Evolutionary conservation across 2,888 invertebrate species (phyloP), one percentile per base, ranked within the genome.

Genomic region (Chaetogeoica ovagalla): DNA sequence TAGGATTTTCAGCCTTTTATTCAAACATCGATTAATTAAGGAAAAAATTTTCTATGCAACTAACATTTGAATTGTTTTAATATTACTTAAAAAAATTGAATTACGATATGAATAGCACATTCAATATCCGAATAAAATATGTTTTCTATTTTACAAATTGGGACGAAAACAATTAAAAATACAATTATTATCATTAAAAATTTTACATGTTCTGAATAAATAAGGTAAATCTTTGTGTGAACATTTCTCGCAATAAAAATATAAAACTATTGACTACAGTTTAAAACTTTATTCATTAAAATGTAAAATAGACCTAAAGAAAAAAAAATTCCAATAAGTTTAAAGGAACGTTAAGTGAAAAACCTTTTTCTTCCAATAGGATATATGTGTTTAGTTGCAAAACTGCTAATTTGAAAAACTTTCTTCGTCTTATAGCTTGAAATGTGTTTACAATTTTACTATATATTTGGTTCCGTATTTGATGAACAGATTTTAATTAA

Each of bases 351-450:
- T 55, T n/a, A n/a, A n/a, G n/a, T n/a, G n/a, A n/a, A n/a, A 74
- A 55, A 52, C 55, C 9, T 21, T 63, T 65, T 74, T 73, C 65
- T 74, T 65, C 39, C 6, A 8, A n/a, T 15, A n/a, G 21, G 2
- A 74, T 52, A 74, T 74, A 65, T 55, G 55, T 21, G n/a, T n/a
- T n/a, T n/a, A n/a, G n/a, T 37, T 2, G 52, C 21, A 17, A 74
- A 74, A 70, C 39, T 74, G 55, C 74, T 63, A 74, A 74, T 65
- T 74, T 63, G 52, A 55, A 74, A 74, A 74, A 74, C 37, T 63
- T 74, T 65, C 37, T 73, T 21, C 52, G 17, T 65, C 55, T 52
- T 37, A 74, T 37, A 65, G 37, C 62, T 55, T 74, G 37, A 63
- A 65, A 37, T 63, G 37, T 65, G 15, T 72, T 13, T 30, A 48